Evolutionary conservation across 2,797 vertebrate species (phyloP).

Genomic region (Neosilurus mollespiculum): DNA sequence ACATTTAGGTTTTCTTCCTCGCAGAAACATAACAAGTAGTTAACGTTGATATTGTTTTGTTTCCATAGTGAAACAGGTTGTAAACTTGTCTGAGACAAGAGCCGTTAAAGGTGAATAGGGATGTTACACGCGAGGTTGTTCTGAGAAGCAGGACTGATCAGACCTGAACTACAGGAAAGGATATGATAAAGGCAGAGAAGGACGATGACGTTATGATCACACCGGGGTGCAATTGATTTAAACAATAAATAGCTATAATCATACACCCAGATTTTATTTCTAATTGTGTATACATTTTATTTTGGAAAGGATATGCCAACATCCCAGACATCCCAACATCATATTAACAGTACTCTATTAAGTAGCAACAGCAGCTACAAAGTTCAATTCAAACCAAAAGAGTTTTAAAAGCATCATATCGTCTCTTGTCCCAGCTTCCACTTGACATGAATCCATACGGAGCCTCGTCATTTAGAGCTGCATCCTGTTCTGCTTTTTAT

Average conservation of each 20-base stretch:
- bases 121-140: slow-evolving; percentile 15
- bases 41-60: not conserved
- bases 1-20: not conserved
- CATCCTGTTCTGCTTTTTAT: not conserved
- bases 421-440: not conserved
- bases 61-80: slow-evolving; percentile 1
- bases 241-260: slow-evolving; percentile 43
- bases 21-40: not conserved
- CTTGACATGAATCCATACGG: not conserved
- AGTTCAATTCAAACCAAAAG: not conserved
- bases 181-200: slow-evolving; percentile 26
- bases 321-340: not conserved
- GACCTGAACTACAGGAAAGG: slow-evolving; percentile 42
- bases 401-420: not conserved
- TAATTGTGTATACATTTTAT: not conserved
- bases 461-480: not conserved
- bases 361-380: not conserved
- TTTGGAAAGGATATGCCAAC: not conserved
- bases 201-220: not conserved
- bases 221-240: slow-evolving; percentile 5
- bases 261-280: not conserved
- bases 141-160: slow-evolving; percentile 1
- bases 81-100: not conserved
- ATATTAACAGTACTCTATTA: not conserved
- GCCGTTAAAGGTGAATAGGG: slow-evolving; percentile 21